phyloP scores from a whole-genome alignment of 2,888 invertebrate genomes.

The Plebejus argus region DNA sequence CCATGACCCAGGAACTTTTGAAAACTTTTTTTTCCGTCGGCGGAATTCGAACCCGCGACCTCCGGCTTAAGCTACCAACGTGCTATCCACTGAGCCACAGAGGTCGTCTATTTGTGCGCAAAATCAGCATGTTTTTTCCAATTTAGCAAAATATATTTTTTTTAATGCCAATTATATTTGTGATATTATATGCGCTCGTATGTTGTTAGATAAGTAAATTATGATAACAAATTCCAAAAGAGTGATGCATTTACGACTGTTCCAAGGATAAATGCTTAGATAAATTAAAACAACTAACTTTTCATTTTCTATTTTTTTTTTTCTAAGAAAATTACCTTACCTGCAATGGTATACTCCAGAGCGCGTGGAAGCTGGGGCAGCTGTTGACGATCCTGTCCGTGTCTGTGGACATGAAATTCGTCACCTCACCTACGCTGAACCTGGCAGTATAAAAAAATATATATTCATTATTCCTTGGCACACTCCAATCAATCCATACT shows the following conservation, averaged over 20 bases:
- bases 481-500: no score
- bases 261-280: not conserved
- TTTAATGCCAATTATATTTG: no score
- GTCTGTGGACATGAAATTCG: slow-evolving; percentile 98
- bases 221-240: not conserved
- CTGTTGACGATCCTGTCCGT: slow-evolving; percentile 97
- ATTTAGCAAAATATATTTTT: no score
- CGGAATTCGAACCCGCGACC: no score
- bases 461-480: not conserved
- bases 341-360: slow-evolving; percentile 98
- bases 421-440: slow-evolving; percentile 90
- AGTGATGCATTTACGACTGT: not conserved
- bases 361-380: slow-evolving; percentile 96
- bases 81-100: no score
- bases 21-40: no score
- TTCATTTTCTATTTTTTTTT: not conserved
- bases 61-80: no score
- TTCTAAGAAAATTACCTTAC: slow-evolving; percentile 65
- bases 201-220: not conserved
- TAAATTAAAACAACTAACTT: not conserved
- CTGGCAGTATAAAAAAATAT: slow-evolving; percentile 52
- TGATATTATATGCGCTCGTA: not conserved
- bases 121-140: no score
- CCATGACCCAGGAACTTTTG: no score
- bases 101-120: no score